Percentiles rank a stretch among this genome's conserved stretches.
phyloP scores from a whole-genome alignment of 2,888 invertebrate species.

The Onthophagus sagittarius region DNA sequence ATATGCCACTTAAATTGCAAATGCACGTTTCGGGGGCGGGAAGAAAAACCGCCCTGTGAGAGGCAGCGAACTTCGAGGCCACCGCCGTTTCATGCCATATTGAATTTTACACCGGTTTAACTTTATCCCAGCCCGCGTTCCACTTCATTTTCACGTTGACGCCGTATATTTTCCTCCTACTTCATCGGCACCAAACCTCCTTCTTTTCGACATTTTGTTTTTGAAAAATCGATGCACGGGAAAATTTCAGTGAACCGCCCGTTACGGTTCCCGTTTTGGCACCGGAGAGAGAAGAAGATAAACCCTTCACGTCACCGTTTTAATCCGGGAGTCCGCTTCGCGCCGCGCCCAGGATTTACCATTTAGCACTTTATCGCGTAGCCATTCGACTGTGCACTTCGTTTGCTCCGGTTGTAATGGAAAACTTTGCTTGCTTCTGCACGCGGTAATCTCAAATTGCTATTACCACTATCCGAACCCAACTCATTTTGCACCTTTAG shows the following conservation, averaged over 20 bases:
- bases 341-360: neutral
- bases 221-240: neutral
- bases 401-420: slow-evolving; percentile 1
- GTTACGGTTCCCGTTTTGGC: neutral
- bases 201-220: neutral
- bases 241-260: neutral
- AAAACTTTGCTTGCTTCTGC: neutral
- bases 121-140: slow-evolving; percentile 9
- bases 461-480: neutral
- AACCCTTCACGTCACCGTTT: neutral
- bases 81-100: slow-evolving; percentile 15
- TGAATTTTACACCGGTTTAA: slow-evolving; percentile 21
- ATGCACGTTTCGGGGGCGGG: slow-evolving; percentile 14
- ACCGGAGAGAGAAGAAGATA: neutral
- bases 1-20: slow-evolving; percentile 19
- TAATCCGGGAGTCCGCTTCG: neutral
- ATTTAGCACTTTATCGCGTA: slow-evolving; percentile 5
- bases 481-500: neutral
- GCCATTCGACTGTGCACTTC: slow-evolving; percentile 1
- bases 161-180: neutral
- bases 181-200: neutral
- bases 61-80: neutral
- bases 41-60: slow-evolving; percentile 9
- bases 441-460: neutral
- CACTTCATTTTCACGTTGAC: neutral